A percentile compares a stretch with the other conserved stretches of the same genome.
These are phyloP conservation scores for Ctenoplectra terminalis DNA, from an alignment of 1,140 invertebrate genomes.

Conservation along the genomic window DNA sequence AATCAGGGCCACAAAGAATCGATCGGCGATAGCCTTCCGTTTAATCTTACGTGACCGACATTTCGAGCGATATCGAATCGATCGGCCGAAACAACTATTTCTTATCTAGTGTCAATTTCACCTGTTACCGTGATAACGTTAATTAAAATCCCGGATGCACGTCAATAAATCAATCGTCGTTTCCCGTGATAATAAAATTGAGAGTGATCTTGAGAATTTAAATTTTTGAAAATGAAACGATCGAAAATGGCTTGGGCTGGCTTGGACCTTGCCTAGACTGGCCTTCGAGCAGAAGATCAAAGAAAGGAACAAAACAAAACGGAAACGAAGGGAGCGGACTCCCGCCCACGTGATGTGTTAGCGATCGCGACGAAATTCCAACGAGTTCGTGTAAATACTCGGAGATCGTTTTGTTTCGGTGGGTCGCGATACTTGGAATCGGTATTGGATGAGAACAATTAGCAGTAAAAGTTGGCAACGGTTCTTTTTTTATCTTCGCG, in stretches of 20 bases:
- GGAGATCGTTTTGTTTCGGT: neutral
- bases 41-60: neutral
- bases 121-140: neutral
- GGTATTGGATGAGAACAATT: neutral
- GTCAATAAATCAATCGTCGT: neutral
- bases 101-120: neutral
- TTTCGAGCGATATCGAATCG: neutral
- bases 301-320: conserved; percentile 17
- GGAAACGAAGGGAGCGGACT: conserved; percentile 8
- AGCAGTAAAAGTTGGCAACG: neutral
- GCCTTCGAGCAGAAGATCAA: conserved; percentile 33
- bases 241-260: neutral
- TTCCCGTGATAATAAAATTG: too few relatives aligned
- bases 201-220: neutral
- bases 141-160: too few relatives aligned
- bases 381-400: neutral
- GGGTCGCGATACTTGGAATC: neutral
- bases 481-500: neutral
- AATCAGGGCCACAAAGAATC: neutral
- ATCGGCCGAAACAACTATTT: neutral
- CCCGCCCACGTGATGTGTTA: conserved; percentile 9
- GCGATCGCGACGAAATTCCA: conserved; percentile 31
- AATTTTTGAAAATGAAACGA: neutral
- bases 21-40: neutral
- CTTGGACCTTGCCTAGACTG: neutral